phyloP scores from a whole-genome alignment of 2,888 invertebrate genomes.

The Darwinula stevensoni region DNA sequence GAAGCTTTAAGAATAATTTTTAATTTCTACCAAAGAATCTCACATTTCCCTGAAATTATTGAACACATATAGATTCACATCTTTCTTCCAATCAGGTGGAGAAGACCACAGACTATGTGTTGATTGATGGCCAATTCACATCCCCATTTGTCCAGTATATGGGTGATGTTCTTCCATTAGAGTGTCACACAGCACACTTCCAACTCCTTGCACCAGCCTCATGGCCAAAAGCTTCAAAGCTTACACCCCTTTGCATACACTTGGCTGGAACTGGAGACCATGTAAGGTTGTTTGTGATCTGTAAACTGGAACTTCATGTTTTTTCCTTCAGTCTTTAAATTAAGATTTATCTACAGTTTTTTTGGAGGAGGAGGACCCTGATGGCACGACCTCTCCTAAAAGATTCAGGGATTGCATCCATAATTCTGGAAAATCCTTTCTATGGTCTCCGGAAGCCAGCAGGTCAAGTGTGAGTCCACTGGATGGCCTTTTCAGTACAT shows the following conservation, averaged over 20 bases:
- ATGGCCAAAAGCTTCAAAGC: slow-evolving; percentile 28
- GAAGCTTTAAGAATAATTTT: too few species aligned
- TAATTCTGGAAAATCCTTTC: slow-evolving; percentile 88
- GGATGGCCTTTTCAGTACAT: neutral
- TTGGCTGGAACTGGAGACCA: slow-evolving; percentile 96
- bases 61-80: too few species aligned
- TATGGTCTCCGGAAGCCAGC: slow-evolving; percentile 65
- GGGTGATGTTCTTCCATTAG: slow-evolving; percentile 59
- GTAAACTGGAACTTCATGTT: slow-evolving; percentile 5
- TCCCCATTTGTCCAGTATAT: slow-evolving; percentile 52
- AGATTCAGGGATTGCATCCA: slow-evolving; percentile 64
- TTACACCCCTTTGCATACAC: slow-evolving; percentile 66
- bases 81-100: too few species aligned
- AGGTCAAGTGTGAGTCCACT: slow-evolving; percentile 39
- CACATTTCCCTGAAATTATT: too few species aligned
- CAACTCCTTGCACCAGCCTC: slow-evolving; percentile 47
- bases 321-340: too few species aligned
- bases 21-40: too few species aligned
- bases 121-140: slow-evolving; percentile 59
- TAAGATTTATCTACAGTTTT: slow-evolving; percentile 28
- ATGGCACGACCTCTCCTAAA: slow-evolving; percentile 72
- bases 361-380: slow-evolving; percentile 59
- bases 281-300: slow-evolving; percentile 24
- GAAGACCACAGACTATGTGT: slow-evolving; percentile 33
- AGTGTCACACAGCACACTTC: slow-evolving; percentile 52